A percentile compares a stretch with the other conserved stretches of the same genome.
phyloP scores from a whole-genome alignment of 2,888 invertebrate species.

The Pyrocoelia pectoralis region DNA sequence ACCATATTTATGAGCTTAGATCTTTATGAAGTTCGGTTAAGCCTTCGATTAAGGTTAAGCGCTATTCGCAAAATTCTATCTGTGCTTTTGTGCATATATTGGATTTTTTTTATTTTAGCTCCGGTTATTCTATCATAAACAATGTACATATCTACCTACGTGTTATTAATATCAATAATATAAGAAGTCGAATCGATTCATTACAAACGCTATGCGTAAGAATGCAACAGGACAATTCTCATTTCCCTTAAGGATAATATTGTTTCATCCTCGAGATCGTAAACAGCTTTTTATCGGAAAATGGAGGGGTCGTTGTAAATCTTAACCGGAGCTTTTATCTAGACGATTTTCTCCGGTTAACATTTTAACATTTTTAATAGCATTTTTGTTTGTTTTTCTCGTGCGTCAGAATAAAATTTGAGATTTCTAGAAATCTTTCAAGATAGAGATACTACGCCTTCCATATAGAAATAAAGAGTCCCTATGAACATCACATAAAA shows the following conservation, averaged over 20 bases:
- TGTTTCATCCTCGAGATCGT: conserved; percentile 27
- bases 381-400: not conserved
- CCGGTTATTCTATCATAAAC: conserved; percentile 24
- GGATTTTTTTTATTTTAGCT: conserved; percentile 22
- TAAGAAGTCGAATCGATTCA: conserved; percentile 20
- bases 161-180: conserved; percentile 9
- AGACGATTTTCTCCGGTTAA: not conserved
- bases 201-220: conserved; percentile 26
- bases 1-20: conserved; percentile 29
- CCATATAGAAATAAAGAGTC: too few species aligned
- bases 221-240: conserved; percentile 36
- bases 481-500: too few species aligned
- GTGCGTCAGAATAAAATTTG: not conserved
- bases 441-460: too few species aligned
- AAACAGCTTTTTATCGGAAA: conserved; percentile 33
- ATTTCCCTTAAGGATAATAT: conserved; percentile 33
- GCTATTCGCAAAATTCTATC: conserved; percentile 14
- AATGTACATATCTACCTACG: conserved; percentile 22
- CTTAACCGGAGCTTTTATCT: conserved; percentile 24
- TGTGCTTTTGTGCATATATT: conserved; percentile 3
- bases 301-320: conserved; percentile 20
- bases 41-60: conserved; percentile 17
- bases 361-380: conserved; percentile 1
- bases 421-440: not conserved
- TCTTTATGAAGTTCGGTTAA: conserved; percentile 21